A percentile compares a stretch with the other conserved stretches of the same genome.
Evolutionary conservation across 2,797 vertebrate species (phyloP).

Genomic region (Mus spretus): DNA sequence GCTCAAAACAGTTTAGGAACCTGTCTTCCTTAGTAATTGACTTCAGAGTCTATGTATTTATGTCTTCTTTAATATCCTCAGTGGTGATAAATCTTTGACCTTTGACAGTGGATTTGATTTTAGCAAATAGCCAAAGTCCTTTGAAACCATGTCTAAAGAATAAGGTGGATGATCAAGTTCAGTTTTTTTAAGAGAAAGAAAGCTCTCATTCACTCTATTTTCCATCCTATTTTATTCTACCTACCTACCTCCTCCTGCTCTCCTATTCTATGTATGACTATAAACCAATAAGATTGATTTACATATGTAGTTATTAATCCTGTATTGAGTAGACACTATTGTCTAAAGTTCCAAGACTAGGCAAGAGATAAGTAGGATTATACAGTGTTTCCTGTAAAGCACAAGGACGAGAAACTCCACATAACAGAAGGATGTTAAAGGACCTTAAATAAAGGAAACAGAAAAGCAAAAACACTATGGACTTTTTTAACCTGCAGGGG

Average conservation of each 20-base stretch:
- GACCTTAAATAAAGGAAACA: conserved; percentile 38
- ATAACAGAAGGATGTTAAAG: conserved; percentile 56
- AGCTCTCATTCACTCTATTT: conserved; percentile 27
- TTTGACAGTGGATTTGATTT: conserved; percentile 63
- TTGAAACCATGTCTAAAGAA: conserved; percentile 55
- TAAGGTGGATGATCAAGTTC: conserved; percentile 26
- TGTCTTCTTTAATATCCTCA: conserved; percentile 64
- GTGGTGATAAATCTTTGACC: conserved; percentile 60
- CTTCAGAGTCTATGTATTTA: not conserved
- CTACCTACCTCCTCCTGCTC: not conserved
- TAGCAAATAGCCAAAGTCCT: conserved; percentile 57
- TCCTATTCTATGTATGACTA: conserved; percentile 10
- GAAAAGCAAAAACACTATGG: not conserved
- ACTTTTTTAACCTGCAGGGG: conserved; percentile 31
- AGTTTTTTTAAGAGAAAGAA: conserved; percentile 22
- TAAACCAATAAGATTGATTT: conserved; percentile 40
- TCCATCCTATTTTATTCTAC: not conserved
- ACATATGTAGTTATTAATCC: conserved; percentile 26
- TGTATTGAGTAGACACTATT: conserved; percentile 23
- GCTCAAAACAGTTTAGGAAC: conserved; percentile 54
- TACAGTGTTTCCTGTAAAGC: not conserved
- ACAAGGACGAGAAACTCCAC: conserved; percentile 26
- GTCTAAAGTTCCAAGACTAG: conserved; percentile 1
- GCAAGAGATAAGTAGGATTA: conserved; percentile 7
- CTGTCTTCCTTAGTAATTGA: conserved; percentile 65